These are phyloP conservation scores for Delichon dasypus DNA, from an alignment of 2,797 vertebrate genomes.

Conservation along the genomic window DNA sequence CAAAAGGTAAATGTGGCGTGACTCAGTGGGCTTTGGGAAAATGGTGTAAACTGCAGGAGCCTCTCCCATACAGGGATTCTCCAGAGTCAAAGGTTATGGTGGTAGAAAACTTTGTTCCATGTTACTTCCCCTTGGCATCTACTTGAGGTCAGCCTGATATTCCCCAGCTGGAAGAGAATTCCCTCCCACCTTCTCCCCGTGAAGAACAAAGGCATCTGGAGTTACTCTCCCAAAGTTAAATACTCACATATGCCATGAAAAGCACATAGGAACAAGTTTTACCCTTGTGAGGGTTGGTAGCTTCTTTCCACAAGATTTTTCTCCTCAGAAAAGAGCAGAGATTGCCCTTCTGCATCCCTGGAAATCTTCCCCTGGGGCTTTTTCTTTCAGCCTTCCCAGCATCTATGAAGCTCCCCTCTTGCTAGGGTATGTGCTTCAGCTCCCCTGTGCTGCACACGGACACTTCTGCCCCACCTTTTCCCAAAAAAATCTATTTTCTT, in stretches of 20 bases:
- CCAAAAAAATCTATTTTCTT: rapidly evolving
- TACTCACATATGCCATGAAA: background rate
- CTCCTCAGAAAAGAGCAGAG: background rate
- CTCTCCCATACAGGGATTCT: background rate
- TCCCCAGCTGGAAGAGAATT: background rate
- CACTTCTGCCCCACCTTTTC: background rate
- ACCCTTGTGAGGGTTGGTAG: background rate
- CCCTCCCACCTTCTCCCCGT: background rate
- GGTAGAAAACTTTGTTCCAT: background rate
- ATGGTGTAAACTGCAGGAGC: background rate
- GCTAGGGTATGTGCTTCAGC: background rate
- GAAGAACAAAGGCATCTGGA: background rate
- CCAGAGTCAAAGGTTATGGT: background rate
- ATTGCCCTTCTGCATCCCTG: background rate
- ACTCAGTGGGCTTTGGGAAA: background rate
- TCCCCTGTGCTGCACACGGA: background rate
- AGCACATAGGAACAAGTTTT: background rate
- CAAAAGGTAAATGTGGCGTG: background rate
- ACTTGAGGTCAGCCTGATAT: background rate
- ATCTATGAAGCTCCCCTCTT: rapidly evolving
- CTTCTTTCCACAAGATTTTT: background rate
- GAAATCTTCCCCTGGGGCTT: background rate
- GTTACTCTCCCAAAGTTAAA: background rate
- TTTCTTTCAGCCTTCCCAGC: background rate
- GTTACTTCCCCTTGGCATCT: background rate